A percentile compares a stretch with the other conserved stretches of the same genome.
Evolutionary conservation across 1,140 invertebrate species (phyloP).

Genomic region (Hyposmocoma kahamanoa): DNA sequence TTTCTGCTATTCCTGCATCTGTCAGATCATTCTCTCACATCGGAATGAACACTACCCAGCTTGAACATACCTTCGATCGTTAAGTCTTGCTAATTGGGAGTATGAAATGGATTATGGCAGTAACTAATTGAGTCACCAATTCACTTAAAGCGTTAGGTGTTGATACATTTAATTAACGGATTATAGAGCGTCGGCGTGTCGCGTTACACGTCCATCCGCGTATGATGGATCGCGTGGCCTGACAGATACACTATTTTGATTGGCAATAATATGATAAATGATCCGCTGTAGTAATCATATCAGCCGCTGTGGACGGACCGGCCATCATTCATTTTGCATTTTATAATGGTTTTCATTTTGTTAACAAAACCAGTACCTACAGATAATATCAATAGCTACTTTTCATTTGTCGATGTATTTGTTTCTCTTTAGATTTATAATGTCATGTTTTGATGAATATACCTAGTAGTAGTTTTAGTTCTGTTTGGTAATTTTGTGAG

Average conservation of each 20-base stretch:
- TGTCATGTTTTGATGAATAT: conserved; percentile 29
- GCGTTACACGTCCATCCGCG: conserved; percentile 32
- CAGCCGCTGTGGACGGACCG: conserved; percentile 46
- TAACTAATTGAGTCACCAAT: conserved; percentile 37
- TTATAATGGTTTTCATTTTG: conserved; percentile 38
- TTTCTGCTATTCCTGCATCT: conserved; percentile 32
- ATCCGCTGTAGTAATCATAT: conserved; percentile 62
- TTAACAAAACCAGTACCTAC: conserved; percentile 37
- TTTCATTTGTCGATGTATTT: too few relatives aligned
- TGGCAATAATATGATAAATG: conserved; percentile 72
- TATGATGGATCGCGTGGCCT: conserved; percentile 62
- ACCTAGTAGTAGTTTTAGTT: conserved; percentile 41
- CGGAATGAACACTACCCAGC: conserved; percentile 5
- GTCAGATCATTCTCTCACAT: conserved; percentile 27
- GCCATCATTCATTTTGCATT: conserved; percentile 56
- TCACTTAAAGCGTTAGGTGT: conserved; percentile 36
- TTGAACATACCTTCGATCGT: not conserved
- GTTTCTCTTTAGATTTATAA: conserved; percentile 25
- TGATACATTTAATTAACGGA: conserved; percentile 47
- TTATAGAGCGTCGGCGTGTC: conserved; percentile 14
- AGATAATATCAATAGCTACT: conserved; percentile 17
- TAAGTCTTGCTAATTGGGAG: conserved; percentile 17
- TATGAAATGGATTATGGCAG: conserved; percentile 40
- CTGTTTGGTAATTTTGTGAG: conserved; percentile 30
- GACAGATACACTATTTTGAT: conserved; percentile 74